phyloP scores from a whole-genome alignment of 2,113 vertebrate genomes.

The Globicephala melas region DNA sequence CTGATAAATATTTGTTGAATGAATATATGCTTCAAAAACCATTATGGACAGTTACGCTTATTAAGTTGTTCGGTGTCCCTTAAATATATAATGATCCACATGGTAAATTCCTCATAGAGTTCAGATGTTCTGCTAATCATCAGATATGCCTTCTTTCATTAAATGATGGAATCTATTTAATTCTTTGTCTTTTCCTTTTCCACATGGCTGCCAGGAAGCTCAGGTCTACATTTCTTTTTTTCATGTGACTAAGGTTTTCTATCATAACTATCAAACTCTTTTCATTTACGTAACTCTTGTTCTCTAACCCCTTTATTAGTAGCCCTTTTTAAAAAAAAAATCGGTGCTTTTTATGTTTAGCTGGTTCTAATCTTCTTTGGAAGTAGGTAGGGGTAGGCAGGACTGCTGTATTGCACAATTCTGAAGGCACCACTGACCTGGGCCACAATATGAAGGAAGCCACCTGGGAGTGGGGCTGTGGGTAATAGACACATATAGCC shows the following conservation, averaged over 20 bases:
- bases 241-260: slow-evolving; percentile 34
- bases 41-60: neutral
- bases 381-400: neutral
- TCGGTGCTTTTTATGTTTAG: neutral
- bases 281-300: neutral
- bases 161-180: neutral
- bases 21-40: neutral
- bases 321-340: neutral
- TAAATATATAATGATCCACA: neutral
- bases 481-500: neutral
- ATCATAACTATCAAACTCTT: neutral
- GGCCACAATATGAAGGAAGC: neutral
- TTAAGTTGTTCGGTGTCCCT: neutral
- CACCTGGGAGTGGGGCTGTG: neutral
- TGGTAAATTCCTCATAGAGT: neutral
- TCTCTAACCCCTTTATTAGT: neutral
- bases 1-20: neutral
- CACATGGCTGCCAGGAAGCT: slow-evolving; percentile 5
- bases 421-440: neutral
- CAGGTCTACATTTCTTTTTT: neutral
- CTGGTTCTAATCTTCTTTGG: neutral
- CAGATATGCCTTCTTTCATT: neutral
- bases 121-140: neutral
- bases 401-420: neutral
- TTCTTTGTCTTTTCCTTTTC: slow-evolving; percentile 13